Conservation (phyloP, 2,113 vertebrate genomes). For the Apaloderma vittatum region DNA sequence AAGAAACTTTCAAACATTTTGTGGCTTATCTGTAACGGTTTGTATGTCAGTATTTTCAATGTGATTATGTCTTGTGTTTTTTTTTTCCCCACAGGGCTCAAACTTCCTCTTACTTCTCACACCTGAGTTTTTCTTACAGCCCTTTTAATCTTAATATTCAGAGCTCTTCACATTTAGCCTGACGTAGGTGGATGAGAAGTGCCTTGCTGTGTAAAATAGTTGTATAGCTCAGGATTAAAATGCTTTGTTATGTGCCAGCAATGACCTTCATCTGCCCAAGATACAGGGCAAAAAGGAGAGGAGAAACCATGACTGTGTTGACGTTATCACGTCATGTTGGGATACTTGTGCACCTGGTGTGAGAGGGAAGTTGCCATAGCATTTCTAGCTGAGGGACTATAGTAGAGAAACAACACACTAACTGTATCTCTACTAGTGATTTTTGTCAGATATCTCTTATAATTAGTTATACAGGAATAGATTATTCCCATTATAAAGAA, state of each 20-base stretch:
- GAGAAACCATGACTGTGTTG: neutral
- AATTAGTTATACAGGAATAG: neutral
- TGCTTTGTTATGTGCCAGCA: neutral
- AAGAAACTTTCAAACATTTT: neutral
- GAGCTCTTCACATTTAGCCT: neutral
- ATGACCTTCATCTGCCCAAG: neutral
- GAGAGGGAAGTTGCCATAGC: neutral
- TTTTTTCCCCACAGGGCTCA: neutral
- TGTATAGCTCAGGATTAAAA: neutral
- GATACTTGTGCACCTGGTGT: fast-evolving
- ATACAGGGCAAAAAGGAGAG: neutral
- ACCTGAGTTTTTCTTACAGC: neutral
- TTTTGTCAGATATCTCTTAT: neutral
- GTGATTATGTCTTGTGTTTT: neutral
- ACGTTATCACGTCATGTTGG: neutral
- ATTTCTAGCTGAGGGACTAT: neutral
- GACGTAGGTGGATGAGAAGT: neutral
- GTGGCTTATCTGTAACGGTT: neutral
- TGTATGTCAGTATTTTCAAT: neutral
- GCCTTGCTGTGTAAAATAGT: neutral
- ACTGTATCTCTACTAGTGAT: neutral
- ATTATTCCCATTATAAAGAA: neutral
- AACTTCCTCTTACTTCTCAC: neutral
- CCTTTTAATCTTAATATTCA: neutral
- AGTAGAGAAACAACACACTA: neutral